Percentiles rank a stretch among this genome's conserved stretches.
These are phyloP conservation scores for Mycetomoellerius zeteki DNA, from an alignment of 1,140 invertebrate species.

Conservation along the genomic window DNA sequence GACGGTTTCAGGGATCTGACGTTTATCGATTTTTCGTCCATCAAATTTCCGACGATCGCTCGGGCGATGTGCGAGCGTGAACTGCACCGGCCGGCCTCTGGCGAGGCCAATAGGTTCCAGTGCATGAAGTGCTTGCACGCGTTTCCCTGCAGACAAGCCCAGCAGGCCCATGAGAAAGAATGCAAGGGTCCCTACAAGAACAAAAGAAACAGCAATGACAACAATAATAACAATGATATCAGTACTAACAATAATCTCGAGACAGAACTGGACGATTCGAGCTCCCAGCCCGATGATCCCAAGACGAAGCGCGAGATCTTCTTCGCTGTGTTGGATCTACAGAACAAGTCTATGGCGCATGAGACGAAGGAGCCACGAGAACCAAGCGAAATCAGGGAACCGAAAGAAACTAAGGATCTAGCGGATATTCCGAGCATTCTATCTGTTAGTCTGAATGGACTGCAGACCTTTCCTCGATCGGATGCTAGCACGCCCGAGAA, in stretches of 20 bases:
- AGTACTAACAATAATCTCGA: constrained; percentile 49
- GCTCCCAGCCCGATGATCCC: constrained; percentile 80
- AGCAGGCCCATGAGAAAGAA: constrained; percentile 90
- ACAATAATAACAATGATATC: constrained; percentile 31
- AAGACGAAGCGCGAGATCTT: constrained; percentile 91
- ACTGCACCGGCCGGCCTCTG: constrained; percentile 88
- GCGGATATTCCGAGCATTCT: constrained; percentile 95
- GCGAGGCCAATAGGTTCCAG: constrained; percentile 89
- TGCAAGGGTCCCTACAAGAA: constrained; percentile 82
- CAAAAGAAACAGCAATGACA: constrained; percentile 23
- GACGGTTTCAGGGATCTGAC: constrained; percentile 92
- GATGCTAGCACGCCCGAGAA: constrained; percentile 83
- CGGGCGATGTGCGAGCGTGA: constrained; percentile 91
- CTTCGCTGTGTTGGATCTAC: constrained; percentile 92
- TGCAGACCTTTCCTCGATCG: constrained; percentile 87
- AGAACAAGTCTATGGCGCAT: constrained; percentile 88
- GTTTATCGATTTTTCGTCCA: constrained; percentile 92
- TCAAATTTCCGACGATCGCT: constrained; percentile 93
- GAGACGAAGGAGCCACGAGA: constrained; percentile 87
- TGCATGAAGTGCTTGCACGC: constrained; percentile 91
- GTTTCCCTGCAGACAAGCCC: constrained; percentile 91
- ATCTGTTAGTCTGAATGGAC: constrained; percentile 90
- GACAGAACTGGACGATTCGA: constrained; percentile 63
- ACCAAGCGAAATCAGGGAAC: constrained; percentile 88
- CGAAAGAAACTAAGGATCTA: constrained; percentile 89